A percentile compares a stretch with the other conserved stretches of the same genome.
Conservation (phyloP, 2,797 vertebrate genomes). For the Chrosomus eos region DNA sequence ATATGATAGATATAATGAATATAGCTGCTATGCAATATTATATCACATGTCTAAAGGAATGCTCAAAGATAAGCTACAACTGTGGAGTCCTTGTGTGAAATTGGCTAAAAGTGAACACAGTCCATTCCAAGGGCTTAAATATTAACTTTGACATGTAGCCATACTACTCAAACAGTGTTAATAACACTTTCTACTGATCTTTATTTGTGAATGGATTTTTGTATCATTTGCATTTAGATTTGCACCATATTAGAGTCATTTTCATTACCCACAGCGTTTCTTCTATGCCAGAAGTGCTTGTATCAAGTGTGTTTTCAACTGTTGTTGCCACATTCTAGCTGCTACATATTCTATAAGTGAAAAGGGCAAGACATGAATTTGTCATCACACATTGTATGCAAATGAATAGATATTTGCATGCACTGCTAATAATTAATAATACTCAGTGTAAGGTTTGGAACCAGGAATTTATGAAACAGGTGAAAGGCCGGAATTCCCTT, state of each 20-base stretch:
- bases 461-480: constrained; percentile 1
- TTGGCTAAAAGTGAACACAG: constrained; percentile 32
- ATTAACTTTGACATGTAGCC: constrained; percentile 58
- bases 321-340: constrained; percentile 61
- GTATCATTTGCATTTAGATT: not conserved
- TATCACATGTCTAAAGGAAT: constrained; percentile 16
- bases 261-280: not conserved
- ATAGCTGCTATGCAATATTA: not conserved
- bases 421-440: not conserved
- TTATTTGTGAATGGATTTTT: not conserved
- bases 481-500: constrained; percentile 34
- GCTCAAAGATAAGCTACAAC: constrained; percentile 21
- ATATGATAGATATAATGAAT: not conserved
- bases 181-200: not conserved
- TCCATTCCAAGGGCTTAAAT: constrained; percentile 55
- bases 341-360: not conserved
- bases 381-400: not conserved
- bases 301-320: constrained; percentile 48
- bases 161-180: not conserved
- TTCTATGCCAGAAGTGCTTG: constrained; percentile 40
- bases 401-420: not conserved
- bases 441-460: not conserved
- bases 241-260: not conserved
- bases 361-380: not conserved
- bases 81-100: not conserved